Evolutionary conservation across 2,113 vertebrate species (phyloP).

Genomic region (Eupsittula cactorum): DNA sequence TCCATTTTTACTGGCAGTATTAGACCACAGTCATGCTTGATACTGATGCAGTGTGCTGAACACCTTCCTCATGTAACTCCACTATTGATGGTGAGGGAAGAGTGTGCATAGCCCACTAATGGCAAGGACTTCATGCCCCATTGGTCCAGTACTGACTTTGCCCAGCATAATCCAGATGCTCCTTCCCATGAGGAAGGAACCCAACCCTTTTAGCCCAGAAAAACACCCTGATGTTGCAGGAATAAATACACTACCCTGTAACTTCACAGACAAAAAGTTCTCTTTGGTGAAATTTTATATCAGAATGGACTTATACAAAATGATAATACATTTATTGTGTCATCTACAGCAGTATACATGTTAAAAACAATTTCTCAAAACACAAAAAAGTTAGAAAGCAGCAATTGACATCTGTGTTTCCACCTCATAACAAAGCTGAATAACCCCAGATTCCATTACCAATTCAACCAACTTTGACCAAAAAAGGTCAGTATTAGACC

Average conservation of each 20-base stretch:
- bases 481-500: slow-evolving; percentile 31
- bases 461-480: slow-evolving; percentile 41
- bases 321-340: slow-evolving; percentile 78
- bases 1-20: background rate
- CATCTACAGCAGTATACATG: slow-evolving; percentile 71
- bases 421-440: slow-evolving; percentile 45
- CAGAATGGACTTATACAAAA: slow-evolving; percentile 57
- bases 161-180: background rate
- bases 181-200: background rate
- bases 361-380: slow-evolving; percentile 67
- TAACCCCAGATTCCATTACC: slow-evolving; percentile 4
- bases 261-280: background rate
- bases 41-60: background rate
- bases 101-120: background rate
- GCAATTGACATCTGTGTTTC: slow-evolving; percentile 37
- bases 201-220: background rate
- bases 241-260: background rate
- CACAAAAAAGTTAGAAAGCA: slow-evolving; percentile 65
- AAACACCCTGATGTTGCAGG: background rate
- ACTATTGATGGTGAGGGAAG: background rate
- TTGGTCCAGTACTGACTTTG: background rate
- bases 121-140: background rate
- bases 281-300: slow-evolving; percentile 36
- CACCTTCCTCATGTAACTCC: background rate
- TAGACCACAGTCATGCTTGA: too few species aligned